Evolutionary conservation across 1,140 invertebrate species (phyloP).

Genomic region (Thereuonema tuberculata): DNA sequence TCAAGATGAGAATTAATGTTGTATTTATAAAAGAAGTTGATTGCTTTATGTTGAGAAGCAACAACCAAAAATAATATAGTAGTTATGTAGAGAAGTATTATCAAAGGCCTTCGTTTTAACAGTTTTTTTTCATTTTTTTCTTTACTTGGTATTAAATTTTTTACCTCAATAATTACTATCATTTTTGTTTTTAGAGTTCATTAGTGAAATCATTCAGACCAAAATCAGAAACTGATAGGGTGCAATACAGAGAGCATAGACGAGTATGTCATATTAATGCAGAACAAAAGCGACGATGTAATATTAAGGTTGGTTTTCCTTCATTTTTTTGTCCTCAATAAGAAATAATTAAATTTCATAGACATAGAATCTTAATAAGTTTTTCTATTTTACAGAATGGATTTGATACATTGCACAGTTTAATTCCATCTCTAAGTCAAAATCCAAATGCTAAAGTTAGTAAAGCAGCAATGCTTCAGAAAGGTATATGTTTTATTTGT

Average conservation of each 20-base stretch:
- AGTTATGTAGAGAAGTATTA: too few relatives aligned
- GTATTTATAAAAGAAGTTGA: too few relatives aligned
- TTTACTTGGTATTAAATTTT: too few relatives aligned
- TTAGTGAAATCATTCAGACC: constrained; percentile 24
- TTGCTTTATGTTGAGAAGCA: too few relatives aligned
- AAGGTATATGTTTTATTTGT: constrained; percentile 43
- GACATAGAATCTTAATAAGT: not conserved
- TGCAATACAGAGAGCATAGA: constrained; percentile 31
- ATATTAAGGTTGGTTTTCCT: constrained; percentile 54
- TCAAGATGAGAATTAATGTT: too few relatives aligned
- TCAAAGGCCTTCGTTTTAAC: too few relatives aligned
- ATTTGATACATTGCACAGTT: constrained; percentile 80
- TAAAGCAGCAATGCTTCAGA: constrained; percentile 93
- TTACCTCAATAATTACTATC: too few relatives aligned
- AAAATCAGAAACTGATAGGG: constrained; percentile 26
- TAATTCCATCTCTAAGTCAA: constrained; percentile 73
- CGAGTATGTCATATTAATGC: constrained; percentile 75
- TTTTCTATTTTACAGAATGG: constrained; percentile 46
- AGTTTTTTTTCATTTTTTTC: too few relatives aligned
- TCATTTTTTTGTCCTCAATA: not conserved
- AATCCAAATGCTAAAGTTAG: constrained; percentile 79
- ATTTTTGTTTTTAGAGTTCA: constrained; percentile 5
- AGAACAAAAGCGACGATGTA: constrained; percentile 92
- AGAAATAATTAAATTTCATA: not conserved
- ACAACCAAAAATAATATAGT: too few relatives aligned